These are phyloP conservation scores for Cinclus cinclus DNA, from an alignment of 2,113 vertebrate species.

Conservation along the genomic window DNA sequence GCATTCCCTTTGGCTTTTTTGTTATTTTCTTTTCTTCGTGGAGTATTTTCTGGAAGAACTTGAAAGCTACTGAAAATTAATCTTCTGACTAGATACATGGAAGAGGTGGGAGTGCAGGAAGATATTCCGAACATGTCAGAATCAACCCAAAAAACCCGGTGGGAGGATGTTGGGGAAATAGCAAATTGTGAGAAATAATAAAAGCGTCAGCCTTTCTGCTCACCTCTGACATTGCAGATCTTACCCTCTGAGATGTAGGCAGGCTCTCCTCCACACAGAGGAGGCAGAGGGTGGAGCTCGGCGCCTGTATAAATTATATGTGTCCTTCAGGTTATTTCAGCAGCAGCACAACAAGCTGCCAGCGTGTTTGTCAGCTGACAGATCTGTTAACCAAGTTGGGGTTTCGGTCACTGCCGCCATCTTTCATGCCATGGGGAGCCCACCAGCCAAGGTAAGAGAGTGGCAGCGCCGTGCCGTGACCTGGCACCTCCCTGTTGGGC, in stretches of 20 bases:
- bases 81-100: not conserved
- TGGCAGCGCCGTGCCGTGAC: accelerated
- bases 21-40: not conserved
- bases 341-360: constrained; percentile 24
- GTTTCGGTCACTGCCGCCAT: not conserved
- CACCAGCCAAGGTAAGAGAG: constrained; percentile 59
- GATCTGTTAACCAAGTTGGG: constrained; percentile 7
- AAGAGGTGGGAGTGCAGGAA: not conserved
- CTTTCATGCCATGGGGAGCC: constrained; percentile 31
- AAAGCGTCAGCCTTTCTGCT: not conserved
- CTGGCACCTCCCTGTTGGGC: not conserved
- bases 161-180: not conserved
- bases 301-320: constrained; percentile 52
- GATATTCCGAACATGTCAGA: not conserved
- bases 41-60: not conserved
- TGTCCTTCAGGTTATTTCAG: constrained; percentile 46
- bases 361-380: constrained; percentile 37
- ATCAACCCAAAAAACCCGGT: not conserved
- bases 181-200: not conserved
- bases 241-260: not conserved
- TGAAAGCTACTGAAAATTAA: not conserved
- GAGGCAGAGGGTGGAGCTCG: constrained; percentile 64
- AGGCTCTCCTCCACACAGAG: not conserved
- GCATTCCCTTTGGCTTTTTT: not conserved
- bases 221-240: not conserved